These are phyloP conservation scores for Crocodylus rhombifer DNA, from an alignment of 2,797 vertebrate species.

Conservation along the genomic window DNA sequence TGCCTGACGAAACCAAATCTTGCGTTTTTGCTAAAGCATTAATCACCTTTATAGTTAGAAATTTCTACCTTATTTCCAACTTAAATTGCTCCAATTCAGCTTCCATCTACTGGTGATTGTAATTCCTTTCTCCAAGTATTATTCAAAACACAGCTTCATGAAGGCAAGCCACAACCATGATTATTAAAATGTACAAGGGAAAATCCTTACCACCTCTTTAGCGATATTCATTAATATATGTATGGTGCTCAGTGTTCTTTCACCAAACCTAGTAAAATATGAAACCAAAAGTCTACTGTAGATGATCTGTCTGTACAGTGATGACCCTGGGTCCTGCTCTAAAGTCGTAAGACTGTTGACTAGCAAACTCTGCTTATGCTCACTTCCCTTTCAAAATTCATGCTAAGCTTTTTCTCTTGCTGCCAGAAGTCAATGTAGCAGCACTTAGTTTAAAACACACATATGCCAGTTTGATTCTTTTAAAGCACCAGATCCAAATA, in stretches of 20 bases:
- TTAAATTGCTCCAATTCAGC: background rate
- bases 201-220: background rate
- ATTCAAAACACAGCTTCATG: background rate
- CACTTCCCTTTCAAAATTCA: constrained; percentile 36
- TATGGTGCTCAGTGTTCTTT: background rate
- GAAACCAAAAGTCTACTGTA: background rate
- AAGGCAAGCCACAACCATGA: background rate
- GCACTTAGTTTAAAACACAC: constrained; percentile 60
- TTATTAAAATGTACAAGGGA: background rate
- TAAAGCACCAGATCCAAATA: constrained; percentile 38
- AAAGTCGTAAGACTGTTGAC: constrained; percentile 36
- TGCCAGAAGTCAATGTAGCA: constrained; percentile 56
- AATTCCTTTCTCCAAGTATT: background rate
- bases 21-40: background rate
- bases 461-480: background rate
- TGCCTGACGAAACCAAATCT: background rate
- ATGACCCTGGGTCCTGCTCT: background rate
- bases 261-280: background rate
- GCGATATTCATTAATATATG: background rate
- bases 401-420: constrained; percentile 41
- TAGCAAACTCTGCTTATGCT: constrained; percentile 30
- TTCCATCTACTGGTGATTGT: background rate
- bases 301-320: background rate
- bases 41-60: background rate
- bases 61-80: background rate